Conservation (phyloP, 2,797 vertebrate species). For the Fringilla coelebs region DNA sequence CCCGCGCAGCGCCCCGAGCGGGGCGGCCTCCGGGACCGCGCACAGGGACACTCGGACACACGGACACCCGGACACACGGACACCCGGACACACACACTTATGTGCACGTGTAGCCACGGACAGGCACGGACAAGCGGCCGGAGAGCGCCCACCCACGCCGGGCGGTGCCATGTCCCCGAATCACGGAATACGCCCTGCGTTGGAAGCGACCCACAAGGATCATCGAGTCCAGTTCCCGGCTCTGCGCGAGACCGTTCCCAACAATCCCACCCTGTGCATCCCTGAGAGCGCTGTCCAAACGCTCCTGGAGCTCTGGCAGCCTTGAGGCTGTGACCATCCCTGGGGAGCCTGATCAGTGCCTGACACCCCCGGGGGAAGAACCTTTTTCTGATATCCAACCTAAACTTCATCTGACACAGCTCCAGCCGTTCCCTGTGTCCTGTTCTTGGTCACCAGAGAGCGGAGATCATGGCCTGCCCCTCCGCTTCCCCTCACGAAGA, state of each 20-base stretch:
- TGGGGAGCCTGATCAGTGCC: neutral
- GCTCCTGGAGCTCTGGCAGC: neutral
- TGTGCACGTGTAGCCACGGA: neutral
- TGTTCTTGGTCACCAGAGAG: neutral
- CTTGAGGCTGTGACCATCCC: neutral
- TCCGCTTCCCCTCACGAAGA: neutral
- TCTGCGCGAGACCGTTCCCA: too few species aligned
- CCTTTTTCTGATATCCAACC: accelerated
- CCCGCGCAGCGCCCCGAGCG: neutral
- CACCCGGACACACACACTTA: too few species aligned
- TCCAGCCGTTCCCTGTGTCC: neutral
- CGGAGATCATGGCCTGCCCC: neutral
- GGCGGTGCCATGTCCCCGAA: neutral
- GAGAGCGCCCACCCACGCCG: neutral
- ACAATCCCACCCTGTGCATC: neutral
- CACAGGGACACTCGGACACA: neutral
- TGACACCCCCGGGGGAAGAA: accelerated
- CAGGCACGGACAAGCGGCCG: neutral
- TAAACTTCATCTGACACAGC: neutral
- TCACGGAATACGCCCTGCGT: accelerated
- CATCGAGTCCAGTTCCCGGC: neutral
- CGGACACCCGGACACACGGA: neutral
- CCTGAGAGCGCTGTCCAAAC: neutral
- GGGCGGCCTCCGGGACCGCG: neutral
- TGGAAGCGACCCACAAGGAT: neutral